Conservation (phyloP, 2,888 invertebrate species). For the Nephrotoma flavescens region DNA sequence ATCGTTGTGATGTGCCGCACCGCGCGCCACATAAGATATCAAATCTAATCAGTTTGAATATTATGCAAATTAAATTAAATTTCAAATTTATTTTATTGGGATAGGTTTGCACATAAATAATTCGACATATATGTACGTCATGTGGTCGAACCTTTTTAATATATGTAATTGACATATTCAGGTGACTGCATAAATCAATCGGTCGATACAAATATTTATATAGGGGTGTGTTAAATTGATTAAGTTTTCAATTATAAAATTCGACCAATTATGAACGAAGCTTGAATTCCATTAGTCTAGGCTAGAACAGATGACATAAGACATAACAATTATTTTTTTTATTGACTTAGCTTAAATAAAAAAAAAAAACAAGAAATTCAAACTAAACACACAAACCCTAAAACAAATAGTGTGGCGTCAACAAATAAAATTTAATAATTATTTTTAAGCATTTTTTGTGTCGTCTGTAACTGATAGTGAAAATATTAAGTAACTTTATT, state of each 20-base stretch:
- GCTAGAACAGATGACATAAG: background rate
- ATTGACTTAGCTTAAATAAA: background rate
- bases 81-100: background rate
- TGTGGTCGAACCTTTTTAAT: background rate
- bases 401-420: slow-evolving; percentile 3
- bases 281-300: background rate
- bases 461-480: background rate
- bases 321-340: background rate
- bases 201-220: background rate
- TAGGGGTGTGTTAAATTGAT: background rate
- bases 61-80: background rate
- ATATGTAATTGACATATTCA: background rate
- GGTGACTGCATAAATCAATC: background rate
- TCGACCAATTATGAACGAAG: background rate
- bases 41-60: background rate
- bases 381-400: background rate
- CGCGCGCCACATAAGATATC: background rate
- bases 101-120: background rate
- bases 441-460: background rate
- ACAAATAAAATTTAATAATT: background rate
- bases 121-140: background rate
- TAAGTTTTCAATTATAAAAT: background rate
- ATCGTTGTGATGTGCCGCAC: background rate
- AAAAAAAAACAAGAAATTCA: background rate
- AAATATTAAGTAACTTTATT: background rate